Percentiles rank a stretch among this genome's conserved stretches.
Conservation (phyloP, 2,113 vertebrate genomes). For the Butorides virescens region DNA sequence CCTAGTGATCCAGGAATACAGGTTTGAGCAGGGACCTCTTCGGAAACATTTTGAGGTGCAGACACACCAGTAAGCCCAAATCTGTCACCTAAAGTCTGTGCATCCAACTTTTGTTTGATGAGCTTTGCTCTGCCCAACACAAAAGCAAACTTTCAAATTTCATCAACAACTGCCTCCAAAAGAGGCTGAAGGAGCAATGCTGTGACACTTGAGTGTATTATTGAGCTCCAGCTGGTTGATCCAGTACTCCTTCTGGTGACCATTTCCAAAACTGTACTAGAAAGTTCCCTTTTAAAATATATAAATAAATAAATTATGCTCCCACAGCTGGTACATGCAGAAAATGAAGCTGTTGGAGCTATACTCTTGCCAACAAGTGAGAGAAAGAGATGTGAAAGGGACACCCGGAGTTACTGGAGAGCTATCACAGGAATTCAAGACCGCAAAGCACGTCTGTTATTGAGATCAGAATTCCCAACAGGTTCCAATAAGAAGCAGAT, state of each 20-base stretch:
- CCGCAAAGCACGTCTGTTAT: background rate
- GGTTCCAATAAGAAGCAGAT: constrained; percentile 11
- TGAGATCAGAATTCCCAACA: constrained; percentile 26
- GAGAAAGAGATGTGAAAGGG: background rate
- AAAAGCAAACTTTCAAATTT: background rate
- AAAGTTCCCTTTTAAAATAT: background rate
- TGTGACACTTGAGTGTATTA: background rate
- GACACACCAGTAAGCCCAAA: background rate
- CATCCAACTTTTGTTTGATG: background rate
- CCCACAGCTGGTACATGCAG: background rate
- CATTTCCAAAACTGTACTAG: background rate
- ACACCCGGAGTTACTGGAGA: constrained; percentile 16
- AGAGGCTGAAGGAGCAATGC: background rate
- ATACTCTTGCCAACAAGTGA: background rate
- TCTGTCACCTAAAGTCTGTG: background rate
- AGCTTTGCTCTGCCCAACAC: background rate
- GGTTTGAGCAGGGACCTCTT: background rate
- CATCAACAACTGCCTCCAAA: background rate
- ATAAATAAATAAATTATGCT: background rate
- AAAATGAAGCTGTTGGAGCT: background rate
- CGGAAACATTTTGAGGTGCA: background rate
- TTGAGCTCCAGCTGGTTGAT: background rate
- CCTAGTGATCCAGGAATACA: background rate
- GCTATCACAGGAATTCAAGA: constrained; percentile 21
- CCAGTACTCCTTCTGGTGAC: background rate